phyloP scores from a whole-genome alignment of 2,888 invertebrate genomes.

The Acronicta leporina region DNA sequence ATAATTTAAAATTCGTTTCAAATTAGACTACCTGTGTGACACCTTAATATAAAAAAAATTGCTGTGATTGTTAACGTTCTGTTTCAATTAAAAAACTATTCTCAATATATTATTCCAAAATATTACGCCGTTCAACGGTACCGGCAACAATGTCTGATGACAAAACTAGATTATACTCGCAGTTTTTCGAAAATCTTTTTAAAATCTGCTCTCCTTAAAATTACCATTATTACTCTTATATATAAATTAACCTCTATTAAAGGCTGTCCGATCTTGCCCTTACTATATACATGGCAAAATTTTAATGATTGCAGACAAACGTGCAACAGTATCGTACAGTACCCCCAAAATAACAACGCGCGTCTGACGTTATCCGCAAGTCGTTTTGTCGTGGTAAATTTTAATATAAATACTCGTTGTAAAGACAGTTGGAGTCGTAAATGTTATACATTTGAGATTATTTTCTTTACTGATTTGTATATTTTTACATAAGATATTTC shows the following conservation, averaged over 20 bases:
- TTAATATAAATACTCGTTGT: no score
- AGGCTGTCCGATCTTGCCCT: conserved; percentile 23
- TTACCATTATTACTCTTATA: conserved; percentile 29
- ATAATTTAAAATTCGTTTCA: conserved; percentile 19
- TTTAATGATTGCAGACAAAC: conserved; percentile 19
- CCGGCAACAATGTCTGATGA: not conserved
- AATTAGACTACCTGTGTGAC: conserved; percentile 11
- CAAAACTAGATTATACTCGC: not conserved
- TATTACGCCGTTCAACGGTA: no score
- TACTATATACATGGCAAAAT: conserved; percentile 3
- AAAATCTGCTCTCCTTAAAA: conserved; percentile 20
- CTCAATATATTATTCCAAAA: no score
- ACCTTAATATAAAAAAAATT: not conserved
- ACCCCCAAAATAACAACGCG: no score
- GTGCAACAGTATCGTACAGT: no score
- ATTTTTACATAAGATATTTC: no score
- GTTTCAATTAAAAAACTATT: conserved; percentile 1
- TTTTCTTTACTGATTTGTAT: no score
- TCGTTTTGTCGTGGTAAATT: no score
- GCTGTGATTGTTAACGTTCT: conserved; percentile 7
- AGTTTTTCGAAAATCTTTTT: not conserved
- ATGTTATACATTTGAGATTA: no score
- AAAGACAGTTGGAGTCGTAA: no score
- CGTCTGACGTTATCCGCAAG: no score
- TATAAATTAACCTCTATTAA: conserved; percentile 27